Base-by-base conservation (phyloP, 2,888 invertebrate species). In the Erebia aethiops region DNA sequence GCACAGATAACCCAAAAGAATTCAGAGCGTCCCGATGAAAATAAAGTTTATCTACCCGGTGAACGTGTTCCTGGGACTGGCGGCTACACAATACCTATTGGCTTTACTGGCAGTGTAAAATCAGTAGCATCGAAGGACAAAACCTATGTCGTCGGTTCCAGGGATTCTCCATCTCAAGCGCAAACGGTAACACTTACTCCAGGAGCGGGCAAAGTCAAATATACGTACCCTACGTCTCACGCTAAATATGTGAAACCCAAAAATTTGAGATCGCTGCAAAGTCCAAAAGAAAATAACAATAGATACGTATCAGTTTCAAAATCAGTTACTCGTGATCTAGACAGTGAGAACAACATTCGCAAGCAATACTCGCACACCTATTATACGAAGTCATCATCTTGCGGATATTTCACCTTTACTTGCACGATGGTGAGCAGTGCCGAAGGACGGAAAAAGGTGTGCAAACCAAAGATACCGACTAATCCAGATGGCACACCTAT, bases 331-430 rank as follows among this genome's bases (percentile, higher is more conserved):
- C 96, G 97, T 8, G 95, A 95, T 78, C 89, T 96, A 77, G 95
- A 95, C 76, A 92, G 92, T 69, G 94, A 93, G 58, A 94, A 94
- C 81, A 94, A 94, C 79, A 94, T 95, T 71, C 95, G 96, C 73
- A 96, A 96, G 82, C 96, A 96, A 87, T 96, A 95, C 81, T 95
- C 96, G 1, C 96, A 96, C 76, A 96, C 96, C 0, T 97, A 97
- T 87, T 97, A 97, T 80, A 97, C 97, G 0, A 97, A 97, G 86
- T 97, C 97, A 10, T 97, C 97, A 1, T 97, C 96, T 1, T 98
- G 97, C 84, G 97, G 97, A 10, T 97, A 97, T 82, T 97, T 97
- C 78, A 97, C 97, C 1, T 97, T 97, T 85, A 96, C 97, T 0
- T 97, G 97, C 82, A 97, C 97, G 65, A 95, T 96, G 82, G 96